Evolutionary conservation across 2,888 invertebrate species (phyloP).

Genomic region (Polylopha cassiicola): DNA sequence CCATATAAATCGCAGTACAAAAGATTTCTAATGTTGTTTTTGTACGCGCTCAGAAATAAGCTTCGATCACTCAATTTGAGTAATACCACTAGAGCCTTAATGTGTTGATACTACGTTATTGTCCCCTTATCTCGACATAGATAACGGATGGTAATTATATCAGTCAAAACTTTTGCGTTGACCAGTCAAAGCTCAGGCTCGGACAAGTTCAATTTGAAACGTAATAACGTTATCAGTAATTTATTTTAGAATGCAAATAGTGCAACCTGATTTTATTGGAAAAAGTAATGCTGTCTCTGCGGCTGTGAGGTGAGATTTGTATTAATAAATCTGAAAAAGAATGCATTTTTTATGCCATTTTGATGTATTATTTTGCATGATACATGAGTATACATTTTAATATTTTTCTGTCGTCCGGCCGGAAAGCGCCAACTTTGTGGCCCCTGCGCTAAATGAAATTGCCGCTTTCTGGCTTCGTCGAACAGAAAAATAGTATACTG

Average conservation of each 20-base stretch:
- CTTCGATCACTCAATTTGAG: constrained; percentile 46
- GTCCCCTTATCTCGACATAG: constrained; percentile 46
- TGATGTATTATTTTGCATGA: too few species aligned
- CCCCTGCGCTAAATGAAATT: too few species aligned
- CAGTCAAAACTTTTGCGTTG: constrained; percentile 20
- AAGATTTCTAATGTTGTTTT: too few species aligned
- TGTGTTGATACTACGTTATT: constrained; percentile 57
- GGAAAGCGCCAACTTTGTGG: too few species aligned
- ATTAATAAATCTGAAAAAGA: not conserved
- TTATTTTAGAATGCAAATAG: constrained; percentile 32
- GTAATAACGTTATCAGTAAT: constrained; percentile 2
- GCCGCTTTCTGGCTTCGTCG: too few species aligned
- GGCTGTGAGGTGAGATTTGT: constrained; percentile 37
- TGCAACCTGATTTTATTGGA: constrained; percentile 26
- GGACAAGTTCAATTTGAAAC: too few species aligned
- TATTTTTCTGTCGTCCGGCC: too few species aligned
- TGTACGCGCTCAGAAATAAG: too few species aligned
- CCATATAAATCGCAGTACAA: too few species aligned
- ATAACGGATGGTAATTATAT: constrained; percentile 27
- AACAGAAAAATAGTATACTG: too few species aligned
- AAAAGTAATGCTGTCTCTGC: constrained; percentile 35
- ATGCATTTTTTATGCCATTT: too few species aligned
- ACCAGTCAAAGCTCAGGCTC: constrained; percentile 9
- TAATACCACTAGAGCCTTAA: constrained; percentile 51
- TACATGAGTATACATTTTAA: too few species aligned